These are phyloP conservation scores for Pantala flavescens DNA, from an alignment of 1,140 invertebrate genomes.

Conservation along the genomic window DNA sequence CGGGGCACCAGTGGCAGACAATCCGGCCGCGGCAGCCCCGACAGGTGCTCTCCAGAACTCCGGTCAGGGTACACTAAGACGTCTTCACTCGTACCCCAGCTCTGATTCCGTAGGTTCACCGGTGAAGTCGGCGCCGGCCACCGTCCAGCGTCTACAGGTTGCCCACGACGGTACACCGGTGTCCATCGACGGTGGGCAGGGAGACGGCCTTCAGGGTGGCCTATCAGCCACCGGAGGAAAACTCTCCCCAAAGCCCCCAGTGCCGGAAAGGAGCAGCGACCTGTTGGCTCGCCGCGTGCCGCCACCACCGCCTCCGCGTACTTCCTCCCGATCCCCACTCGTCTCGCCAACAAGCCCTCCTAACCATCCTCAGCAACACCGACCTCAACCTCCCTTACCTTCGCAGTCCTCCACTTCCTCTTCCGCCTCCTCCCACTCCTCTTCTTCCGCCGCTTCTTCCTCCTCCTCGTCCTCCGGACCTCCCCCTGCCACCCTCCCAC, in stretches of 20 bases:
- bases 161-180: not conserved
- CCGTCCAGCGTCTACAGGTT: slow-evolving; percentile 19
- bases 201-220: slow-evolving; percentile 21
- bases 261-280: slow-evolving; percentile 66
- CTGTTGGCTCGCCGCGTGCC: slow-evolving; percentile 60
- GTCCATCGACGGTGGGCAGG: not conserved
- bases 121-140: slow-evolving; percentile 30
- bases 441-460: not conserved
- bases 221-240: slow-evolving; percentile 29
- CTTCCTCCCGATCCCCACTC: slow-evolving; percentile 67
- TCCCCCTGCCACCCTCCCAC: not conserved
- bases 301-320: slow-evolving; percentile 75
- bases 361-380: slow-evolving; percentile 29
- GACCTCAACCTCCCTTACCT: slow-evolving; percentile 15
- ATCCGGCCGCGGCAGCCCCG: not conserved
- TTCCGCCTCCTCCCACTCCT: not conserved
- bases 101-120: slow-evolving; percentile 60
- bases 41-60: slow-evolving; percentile 31
- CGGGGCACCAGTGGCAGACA: slow-evolving; percentile 22
- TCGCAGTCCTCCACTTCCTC: not conserved
- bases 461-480: not conserved
- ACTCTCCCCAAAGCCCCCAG: slow-evolving; percentile 51
- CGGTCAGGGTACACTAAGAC: slow-evolving; percentile 44
- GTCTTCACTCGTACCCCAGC: slow-evolving; percentile 62
- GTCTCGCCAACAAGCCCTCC: slow-evolving; percentile 60